phyloP scores from a whole-genome alignment of 1,140 invertebrate species.

The Euwallacea fornicatus region DNA sequence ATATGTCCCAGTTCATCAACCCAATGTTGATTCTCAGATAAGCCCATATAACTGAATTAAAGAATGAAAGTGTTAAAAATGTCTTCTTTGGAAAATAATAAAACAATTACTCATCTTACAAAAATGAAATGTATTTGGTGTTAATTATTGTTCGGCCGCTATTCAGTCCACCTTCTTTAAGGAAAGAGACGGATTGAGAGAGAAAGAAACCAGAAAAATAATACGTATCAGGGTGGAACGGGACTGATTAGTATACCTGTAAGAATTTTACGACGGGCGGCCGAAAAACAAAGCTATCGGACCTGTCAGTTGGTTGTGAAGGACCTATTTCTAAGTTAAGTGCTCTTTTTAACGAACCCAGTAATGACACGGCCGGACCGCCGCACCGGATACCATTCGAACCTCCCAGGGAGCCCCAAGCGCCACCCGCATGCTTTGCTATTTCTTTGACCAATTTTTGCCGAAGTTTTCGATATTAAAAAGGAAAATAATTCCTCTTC shows the following conservation, averaged over 20 bases:
- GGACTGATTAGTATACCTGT: constrained; percentile 31
- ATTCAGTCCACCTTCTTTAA: not conserved
- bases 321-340: constrained; percentile 35
- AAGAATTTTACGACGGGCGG: constrained; percentile 25
- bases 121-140: constrained; percentile 1
- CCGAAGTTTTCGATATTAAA: not conserved
- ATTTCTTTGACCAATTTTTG: constrained; percentile 13
- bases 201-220: not conserved
- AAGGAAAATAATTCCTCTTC: not conserved
- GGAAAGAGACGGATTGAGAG: not conserved
- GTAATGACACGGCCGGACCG: constrained; percentile 28
- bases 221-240: not conserved
- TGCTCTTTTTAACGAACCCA: constrained; percentile 34
- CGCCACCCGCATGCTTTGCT: constrained; percentile 27
- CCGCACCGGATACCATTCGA: constrained; percentile 23
- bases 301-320: constrained; percentile 28
- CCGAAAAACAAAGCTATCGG: constrained; percentile 33
- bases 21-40: too few relatives aligned
- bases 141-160: not conserved
- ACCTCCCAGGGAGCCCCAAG: constrained; percentile 26
- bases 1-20: too few relatives aligned
- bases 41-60: too few relatives aligned
- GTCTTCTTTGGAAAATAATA: too few relatives aligned
- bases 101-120: not conserved
- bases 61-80: too few relatives aligned